Evolutionary conservation across 2,797 vertebrate species (phyloP), one percentile per base, ranked within the genome.

Genomic region (Chromis chromis): DNA sequence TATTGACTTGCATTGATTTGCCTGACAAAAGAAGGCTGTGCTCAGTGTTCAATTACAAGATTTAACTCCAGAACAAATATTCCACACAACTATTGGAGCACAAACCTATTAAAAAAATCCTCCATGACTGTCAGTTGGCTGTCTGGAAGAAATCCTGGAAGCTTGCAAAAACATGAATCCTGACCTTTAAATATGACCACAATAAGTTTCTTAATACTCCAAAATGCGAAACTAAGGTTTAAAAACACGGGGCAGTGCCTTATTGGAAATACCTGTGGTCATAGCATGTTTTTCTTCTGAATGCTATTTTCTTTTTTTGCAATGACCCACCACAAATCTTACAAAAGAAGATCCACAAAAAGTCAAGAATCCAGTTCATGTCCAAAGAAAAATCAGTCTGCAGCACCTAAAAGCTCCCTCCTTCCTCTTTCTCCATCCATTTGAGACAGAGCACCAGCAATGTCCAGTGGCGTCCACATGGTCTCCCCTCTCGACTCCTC

Each of bases 1-100:
- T 86, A 92, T 89, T 94, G 91, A 94, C 90, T 76, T 75, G 87
- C 85, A 94, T 93, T 85, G 89, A 94, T 95, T 94, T 86, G 79
- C 86, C 82, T 91, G 87, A 94, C 94, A 94, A 95, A 93, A 78
- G 76, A 65, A 70, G 61, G 57, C 72, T 78, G 76, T 59, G 71
- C 65, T 33, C 66, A 48, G 88, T 79, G 72, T 93, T 81, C 75
- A 57, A 88, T 93, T 93, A 89, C 91, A 86, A 73, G 68, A 84
- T 77, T 79, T 68, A 84, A 79, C 65, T 73, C 74, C 73, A 88
- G 69, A 87, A 87, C 66, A 88, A 88, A 83, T 74, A 87, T 68
- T 70, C 9, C 62, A 66, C 72, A 63, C 24, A 84, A 67, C 39
- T 73, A 69, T 74, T 89, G 70, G 64, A 70, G 76, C 59, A 79